These are phyloP conservation scores for Autographa gamma DNA, from an alignment of 2,888 invertebrate species.

Conservation along the genomic window DNA sequence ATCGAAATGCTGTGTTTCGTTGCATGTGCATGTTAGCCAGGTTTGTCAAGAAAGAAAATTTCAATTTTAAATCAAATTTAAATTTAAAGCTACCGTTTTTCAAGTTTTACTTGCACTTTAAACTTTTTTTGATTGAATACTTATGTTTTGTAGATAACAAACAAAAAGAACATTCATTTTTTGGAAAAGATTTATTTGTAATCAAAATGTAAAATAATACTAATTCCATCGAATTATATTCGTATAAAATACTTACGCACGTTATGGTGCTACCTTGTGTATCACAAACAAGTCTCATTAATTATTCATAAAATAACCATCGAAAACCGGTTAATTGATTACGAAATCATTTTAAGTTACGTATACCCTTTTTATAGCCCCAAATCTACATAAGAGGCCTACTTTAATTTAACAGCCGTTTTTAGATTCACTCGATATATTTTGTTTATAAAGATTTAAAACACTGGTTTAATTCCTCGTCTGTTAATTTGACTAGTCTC, in stretches of 20 bases:
- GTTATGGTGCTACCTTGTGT: background rate
- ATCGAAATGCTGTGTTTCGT: too few relatives aligned
- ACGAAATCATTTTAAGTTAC: background rate
- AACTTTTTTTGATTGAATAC: too few relatives aligned
- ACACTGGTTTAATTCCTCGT: constrained; percentile 38
- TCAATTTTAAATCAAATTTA: too few relatives aligned
- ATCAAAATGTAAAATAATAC: too few relatives aligned
- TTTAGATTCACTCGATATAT: background rate
- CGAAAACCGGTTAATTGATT: background rate
- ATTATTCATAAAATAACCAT: background rate
- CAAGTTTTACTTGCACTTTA: too few relatives aligned
- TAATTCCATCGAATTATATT: background rate
- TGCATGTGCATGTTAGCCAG: too few relatives aligned
- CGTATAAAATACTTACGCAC: background rate
- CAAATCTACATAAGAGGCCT: background rate
- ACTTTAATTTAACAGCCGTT: background rate
- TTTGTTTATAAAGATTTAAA: constrained; percentile 23
- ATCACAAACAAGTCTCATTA: background rate
- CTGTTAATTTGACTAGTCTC: constrained; percentile 49
- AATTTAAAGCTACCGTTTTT: too few relatives aligned
- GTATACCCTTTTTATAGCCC: background rate
- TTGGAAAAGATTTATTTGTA: too few relatives aligned
- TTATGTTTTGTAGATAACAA: too few relatives aligned
- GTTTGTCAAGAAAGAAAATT: too few relatives aligned
- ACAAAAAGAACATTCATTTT: too few relatives aligned